Evolutionary conservation across 2,113 vertebrate species (phyloP).

Genomic region (Gopherus flavomarginatus): DNA sequence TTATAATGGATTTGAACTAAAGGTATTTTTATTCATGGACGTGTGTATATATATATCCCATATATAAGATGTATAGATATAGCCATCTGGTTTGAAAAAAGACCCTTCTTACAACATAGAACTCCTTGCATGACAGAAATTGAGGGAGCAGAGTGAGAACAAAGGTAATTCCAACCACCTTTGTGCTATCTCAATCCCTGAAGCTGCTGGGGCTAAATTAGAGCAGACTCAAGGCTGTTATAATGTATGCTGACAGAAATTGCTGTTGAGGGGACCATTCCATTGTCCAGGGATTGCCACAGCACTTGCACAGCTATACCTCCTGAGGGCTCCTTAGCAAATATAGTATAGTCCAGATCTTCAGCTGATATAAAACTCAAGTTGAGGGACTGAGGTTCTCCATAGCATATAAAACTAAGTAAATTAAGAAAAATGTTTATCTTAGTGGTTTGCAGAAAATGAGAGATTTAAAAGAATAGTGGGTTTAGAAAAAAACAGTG

Average conservation of each 20-base stretch:
- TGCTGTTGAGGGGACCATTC: not conserved
- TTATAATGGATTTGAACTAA: not conserved
- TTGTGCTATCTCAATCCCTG: not conserved
- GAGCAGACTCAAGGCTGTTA: not conserved
- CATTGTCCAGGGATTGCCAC: not conserved
- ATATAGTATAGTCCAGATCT: not conserved
- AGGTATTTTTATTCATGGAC: not conserved
- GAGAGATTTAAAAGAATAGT: not conserved
- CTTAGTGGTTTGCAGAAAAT: not conserved
- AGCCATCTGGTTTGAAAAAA: not conserved
- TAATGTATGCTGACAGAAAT: not conserved
- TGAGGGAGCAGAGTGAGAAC: not conserved
- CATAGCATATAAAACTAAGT: not conserved
- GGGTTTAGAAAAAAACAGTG: not conserved
- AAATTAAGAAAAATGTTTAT: not conserved
- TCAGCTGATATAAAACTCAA: not conserved
- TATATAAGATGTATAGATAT: not conserved
- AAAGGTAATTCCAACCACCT: not conserved
- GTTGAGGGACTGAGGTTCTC: not conserved
- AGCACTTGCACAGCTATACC: not conserved
- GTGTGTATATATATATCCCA: no score
- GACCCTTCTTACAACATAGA: not conserved
- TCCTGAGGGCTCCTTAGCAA: not conserved
- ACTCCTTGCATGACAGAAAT: accelerated
- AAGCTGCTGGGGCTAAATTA: not conserved